Evolutionary conservation across 2,797 vertebrate species (phyloP), one percentile per base, ranked within the genome.

Genomic region (Lepus oiostolus): DNA sequence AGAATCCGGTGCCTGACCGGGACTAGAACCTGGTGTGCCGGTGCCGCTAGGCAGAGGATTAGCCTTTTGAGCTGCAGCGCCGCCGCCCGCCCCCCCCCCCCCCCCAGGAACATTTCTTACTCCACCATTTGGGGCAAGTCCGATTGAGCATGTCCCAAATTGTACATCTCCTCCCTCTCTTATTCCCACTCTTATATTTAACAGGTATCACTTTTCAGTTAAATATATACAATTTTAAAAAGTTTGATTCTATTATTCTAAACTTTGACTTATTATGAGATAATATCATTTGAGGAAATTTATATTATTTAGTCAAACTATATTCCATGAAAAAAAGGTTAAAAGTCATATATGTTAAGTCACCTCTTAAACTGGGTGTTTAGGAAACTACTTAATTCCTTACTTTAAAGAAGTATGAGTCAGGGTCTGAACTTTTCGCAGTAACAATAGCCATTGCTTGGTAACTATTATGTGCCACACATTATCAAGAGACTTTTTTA

Each of bases 291-390:
- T 58, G 12, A 85, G 22, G 2, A 2, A 85, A 82, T 75, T 72
- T 65, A 38, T 76, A 65, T 95, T 77, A 60, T 58, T 93, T 86
- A 63, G 65, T 90, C 42, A 96, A 90, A 87, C 82, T 85, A 67
- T 81, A 62, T 70, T 72, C 75, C 42, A 11, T 83, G 30, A 16
- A 60, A 90, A 91, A 94, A 63, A 21, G 91, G 94, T 67, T 65
- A 85, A 67, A 86, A 89, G 14, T 76, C 13, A 74, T 14, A 24
- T 60, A 72, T 86, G 13, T 87, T 77, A 47, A 91, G 21, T 84
- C 50, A 76, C 14, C 21, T 86, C n/a, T 96, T 60, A 71, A 84
- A 94, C 58, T 80, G 24, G 3, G n/a, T 82, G 9, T 71, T 83
- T 47, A 60, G 19, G 24, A 85, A 92, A n/a, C 9, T 52, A 89